Evolutionary conservation across 2,797 vertebrate species (phyloP), one percentile per base, ranked within the genome.

Genomic region (Oryzias dopingdopingensis): DNA sequence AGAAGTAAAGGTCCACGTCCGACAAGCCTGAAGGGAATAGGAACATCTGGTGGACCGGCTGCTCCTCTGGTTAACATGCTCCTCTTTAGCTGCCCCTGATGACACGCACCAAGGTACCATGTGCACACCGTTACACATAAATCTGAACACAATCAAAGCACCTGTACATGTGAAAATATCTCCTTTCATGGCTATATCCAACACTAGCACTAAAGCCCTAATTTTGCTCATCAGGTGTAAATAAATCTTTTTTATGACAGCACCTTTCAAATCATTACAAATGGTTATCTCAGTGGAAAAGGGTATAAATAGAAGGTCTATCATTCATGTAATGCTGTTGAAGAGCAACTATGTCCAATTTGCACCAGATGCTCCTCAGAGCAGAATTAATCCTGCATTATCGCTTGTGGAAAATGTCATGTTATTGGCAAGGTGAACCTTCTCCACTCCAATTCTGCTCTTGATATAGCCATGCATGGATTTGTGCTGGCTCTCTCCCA

Each of bases 31-130:
- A 65, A 70, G 87, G 89, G 90, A 90, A 84, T 77, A 62, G 71
- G 62, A 92, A 92, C 92, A 92, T 92, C 90, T 92, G 91, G 84
- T 85, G 80, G 79, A 88, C 87, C 88, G 86, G 91, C 92, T 92
- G 91, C 82, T 90, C 80, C 83, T 89, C 86, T 90, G 88, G 89
- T 92, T 92, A 90, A 92, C 90, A 93, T 82, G 79, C 85, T 80
- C 82, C 78, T 89, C 87, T 82, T 90, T 82, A 81, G 83, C 76
- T 81, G 88, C 88, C 88, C 84, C 77, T 50, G 26, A 77, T 43
- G 58, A 80, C 79, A 83, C 81, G 82, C 70, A 77, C 62, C 70
- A 56, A 67, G 62, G 74, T 58, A 76, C 62, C 70, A 74, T 83
- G 69, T 52, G 65, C 70, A 70, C 79, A 62, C 52, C 61, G 61